A percentile compares a stretch with the other conserved stretches of the same genome.
These are phyloP conservation scores for Hafferia zeledoni DNA, from an alignment of 2,797 vertebrate species.

Conservation along the genomic window DNA sequence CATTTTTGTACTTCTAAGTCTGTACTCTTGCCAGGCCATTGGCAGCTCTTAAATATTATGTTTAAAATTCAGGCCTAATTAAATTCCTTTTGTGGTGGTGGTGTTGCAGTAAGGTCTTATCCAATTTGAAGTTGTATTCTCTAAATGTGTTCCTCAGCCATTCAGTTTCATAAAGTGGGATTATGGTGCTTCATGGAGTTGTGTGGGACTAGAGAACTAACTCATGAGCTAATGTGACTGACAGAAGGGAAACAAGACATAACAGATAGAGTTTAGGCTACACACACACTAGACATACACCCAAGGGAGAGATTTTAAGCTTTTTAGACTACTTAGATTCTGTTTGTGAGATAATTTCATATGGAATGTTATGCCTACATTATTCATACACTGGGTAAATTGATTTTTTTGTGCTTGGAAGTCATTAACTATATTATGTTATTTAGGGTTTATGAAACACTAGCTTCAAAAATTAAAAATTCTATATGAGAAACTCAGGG, in stretches of 20 bases:
- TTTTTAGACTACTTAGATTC: background rate
- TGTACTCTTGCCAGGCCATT: background rate
- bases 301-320: background rate
- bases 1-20: background rate
- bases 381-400: background rate
- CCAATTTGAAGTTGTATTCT: background rate
- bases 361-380: background rate
- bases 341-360: background rate
- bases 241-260: background rate
- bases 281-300: rapidly evolving
- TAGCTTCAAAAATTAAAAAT: background rate
- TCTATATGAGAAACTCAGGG: background rate
- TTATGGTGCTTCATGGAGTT: rapidly evolving
- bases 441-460: background rate
- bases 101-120: background rate
- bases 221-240: background rate
- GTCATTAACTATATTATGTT: background rate
- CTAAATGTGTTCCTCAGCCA: background rate
- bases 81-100: background rate
- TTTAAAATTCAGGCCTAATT: background rate
- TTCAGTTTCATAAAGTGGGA: background rate
- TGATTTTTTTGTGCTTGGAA: background rate
- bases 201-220: background rate
- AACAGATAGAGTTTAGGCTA: background rate
- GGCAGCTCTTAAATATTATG: background rate